Evolutionary conservation across 1,140 invertebrate species (phyloP).

Genomic region (Diachasmimorpha longicaudata): DNA sequence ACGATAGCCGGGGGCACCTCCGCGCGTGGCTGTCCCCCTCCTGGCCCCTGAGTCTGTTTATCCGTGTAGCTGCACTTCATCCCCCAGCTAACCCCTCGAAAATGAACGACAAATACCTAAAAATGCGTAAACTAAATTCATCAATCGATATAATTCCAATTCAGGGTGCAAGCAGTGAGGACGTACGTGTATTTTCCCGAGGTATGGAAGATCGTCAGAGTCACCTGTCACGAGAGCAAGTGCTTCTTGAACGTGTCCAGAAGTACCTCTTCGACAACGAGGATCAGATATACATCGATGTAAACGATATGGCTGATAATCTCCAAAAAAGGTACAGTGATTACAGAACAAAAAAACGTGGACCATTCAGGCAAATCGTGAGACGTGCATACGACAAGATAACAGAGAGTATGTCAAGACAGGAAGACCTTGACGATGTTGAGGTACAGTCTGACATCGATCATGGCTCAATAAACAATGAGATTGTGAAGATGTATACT

Average conservation of each 20-base stretch:
- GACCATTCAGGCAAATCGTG: slow-evolving; percentile 71
- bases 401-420: slow-evolving; percentile 51
- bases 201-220: slow-evolving; percentile 31
- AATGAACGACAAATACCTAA: slow-evolving; percentile 51
- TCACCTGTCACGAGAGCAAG: slow-evolving; percentile 30
- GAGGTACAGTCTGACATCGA: slow-evolving; percentile 59
- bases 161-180: slow-evolving; percentile 42
- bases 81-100: background rate
- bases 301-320: slow-evolving; percentile 75
- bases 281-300: slow-evolving; percentile 74
- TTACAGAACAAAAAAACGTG: slow-evolving; percentile 72
- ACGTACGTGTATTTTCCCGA: slow-evolving; percentile 25
- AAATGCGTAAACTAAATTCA: slow-evolving; percentile 48
- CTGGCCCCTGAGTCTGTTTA: background rate
- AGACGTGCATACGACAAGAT: slow-evolving; percentile 65
- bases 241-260: slow-evolving; percentile 34
- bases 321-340: slow-evolving; percentile 74
- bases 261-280: slow-evolving; percentile 76
- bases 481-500: slow-evolving; percentile 52
- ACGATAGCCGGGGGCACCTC: background rate
- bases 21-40: background rate
- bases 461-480: slow-evolving; percentile 35
- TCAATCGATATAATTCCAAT: slow-evolving; percentile 53
- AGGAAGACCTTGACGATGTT: slow-evolving; percentile 66
- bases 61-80: background rate